Percentiles rank a stretch among this genome's conserved stretches.
Evolutionary conservation across 2,113 vertebrate genomes (phyloP).

Genomic region (Oreochromis spilurus): DNA sequence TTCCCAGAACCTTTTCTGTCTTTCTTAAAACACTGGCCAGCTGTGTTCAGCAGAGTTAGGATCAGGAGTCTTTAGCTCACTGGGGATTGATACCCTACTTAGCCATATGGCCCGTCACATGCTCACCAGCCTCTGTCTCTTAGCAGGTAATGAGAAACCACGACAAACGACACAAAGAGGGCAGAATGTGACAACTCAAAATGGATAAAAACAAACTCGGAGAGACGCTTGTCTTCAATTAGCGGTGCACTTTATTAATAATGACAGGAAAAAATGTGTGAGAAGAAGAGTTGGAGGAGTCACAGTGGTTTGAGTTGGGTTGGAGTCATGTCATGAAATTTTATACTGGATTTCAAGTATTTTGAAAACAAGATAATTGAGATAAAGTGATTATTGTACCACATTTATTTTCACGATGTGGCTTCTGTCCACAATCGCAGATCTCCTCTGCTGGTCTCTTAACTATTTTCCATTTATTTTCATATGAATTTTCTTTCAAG

Average conservation of each 20-base stretch:
- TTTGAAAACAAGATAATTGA: neutral
- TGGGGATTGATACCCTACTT: constrained; percentile 19
- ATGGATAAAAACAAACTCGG: constrained; percentile 30
- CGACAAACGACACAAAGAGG: constrained; percentile 4
- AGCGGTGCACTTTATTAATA: neutral
- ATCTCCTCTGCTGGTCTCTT: neutral
- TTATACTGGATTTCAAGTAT: neutral
- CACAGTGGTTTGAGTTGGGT: neutral
- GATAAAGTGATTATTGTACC: neutral
- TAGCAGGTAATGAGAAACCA: constrained; percentile 53
- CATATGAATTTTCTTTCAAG: neutral
- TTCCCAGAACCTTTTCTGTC: constrained; percentile 45
- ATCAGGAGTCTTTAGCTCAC: constrained; percentile 3
- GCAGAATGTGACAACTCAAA: constrained; percentile 27
- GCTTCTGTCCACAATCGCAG: neutral
- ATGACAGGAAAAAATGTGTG: constrained; percentile 9
- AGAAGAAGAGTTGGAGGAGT: neutral
- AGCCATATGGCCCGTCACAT: constrained; percentile 39
- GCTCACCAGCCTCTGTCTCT: constrained; percentile 16
- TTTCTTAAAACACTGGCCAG: constrained; percentile 57
- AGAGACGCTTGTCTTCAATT: neutral
- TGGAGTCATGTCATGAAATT: neutral
- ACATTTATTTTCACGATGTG: neutral
- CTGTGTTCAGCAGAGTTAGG: constrained; percentile 38
- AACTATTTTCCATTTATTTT: neutral